Base-by-base conservation (phyloP, 2,888 invertebrate genomes). In the Nasonovia ribisnigri region DNA sequence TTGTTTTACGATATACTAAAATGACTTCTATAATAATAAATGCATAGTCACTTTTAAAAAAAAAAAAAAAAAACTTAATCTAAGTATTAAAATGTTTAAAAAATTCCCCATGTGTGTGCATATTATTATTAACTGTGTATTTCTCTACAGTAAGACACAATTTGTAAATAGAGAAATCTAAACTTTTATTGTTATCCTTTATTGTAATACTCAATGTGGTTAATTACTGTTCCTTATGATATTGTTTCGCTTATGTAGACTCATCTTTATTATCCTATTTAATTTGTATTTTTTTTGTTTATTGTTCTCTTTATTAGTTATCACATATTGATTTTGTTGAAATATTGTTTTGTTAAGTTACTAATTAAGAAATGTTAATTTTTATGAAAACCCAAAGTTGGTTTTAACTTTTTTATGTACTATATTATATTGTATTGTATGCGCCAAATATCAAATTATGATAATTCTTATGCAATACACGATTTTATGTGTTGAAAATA, bases 271-370 rank as follows among this genome's bases (percentile, higher is more conserved):
- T 43, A 60, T 92, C 87, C 92, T 54, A 92, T 88, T 88, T 77
- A 5, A 67, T 77, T 92, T 87, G 24, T 86, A 86, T 46, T 84
- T 51, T 51, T 90, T 84, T 88, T 92, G 51, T 92, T 92, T 92
- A 87, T 93, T 89, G 93, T 90, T 93, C 84, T 90, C 43, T 93
- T 42, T 36, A 90, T 93, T 86, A 93, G 90, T 90, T 90, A 93
- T 90, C 36, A 93, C 86, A 8, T 48, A 93, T 90, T 86, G 42
- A 86, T 93, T 93, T 93, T 93, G 93, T 93, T 93, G 20, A 90
- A 26, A 90, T 93, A 90, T 93, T 93, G 93, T 93, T 93, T 93
- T 8, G 93, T 93, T 93, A 93, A 93, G 93, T 93, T 93, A 93
- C 90, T 87, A n/a, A 93, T 90, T 93, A 87, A 48, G 60, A 90